Percentiles rank a stretch among this genome's conserved stretches.
Conservation (phyloP, 1,140 invertebrate genomes). For the Oryctes rhinoceros region DNA sequence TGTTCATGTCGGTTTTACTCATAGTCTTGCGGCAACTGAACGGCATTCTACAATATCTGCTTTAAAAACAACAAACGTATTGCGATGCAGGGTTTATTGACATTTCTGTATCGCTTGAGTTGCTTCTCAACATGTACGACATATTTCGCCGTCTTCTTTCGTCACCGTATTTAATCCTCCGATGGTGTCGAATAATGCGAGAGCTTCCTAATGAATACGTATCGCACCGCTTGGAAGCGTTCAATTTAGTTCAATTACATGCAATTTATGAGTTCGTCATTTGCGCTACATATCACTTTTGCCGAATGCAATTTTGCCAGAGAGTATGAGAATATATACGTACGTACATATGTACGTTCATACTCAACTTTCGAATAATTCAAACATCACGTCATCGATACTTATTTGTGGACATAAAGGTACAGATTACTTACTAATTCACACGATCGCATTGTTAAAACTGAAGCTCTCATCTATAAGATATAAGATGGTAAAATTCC, state of each 20-base stretch:
- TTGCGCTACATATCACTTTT: neutral
- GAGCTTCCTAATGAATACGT: slow-evolving; percentile 10
- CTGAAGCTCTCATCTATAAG: too few species aligned
- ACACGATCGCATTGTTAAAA: too few species aligned
- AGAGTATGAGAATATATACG: neutral
- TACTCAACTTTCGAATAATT: neutral
- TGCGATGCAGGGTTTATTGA: too few species aligned
- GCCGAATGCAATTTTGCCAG: neutral
- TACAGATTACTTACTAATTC: neutral
- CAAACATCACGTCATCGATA: neutral
- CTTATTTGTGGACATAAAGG: neutral
- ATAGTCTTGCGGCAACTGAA: too few species aligned
- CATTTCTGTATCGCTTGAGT: too few species aligned
- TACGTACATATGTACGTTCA: neutral
- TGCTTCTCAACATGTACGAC: neutral
- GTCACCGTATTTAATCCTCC: neutral
- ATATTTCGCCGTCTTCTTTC: neutral
- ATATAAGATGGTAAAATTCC: too few species aligned
- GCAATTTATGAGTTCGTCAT: slow-evolving; percentile 23
- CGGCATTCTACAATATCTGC: too few species aligned
- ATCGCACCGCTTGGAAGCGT: slow-evolving; percentile 2
- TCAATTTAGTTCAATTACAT: slow-evolving; percentile 17
- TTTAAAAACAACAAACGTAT: too few species aligned
- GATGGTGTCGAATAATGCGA: neutral
- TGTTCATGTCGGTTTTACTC: too few species aligned